These are phyloP conservation scores for Silurus asotus DNA, from an alignment of 2,113 vertebrate species.

Conservation along the genomic window DNA sequence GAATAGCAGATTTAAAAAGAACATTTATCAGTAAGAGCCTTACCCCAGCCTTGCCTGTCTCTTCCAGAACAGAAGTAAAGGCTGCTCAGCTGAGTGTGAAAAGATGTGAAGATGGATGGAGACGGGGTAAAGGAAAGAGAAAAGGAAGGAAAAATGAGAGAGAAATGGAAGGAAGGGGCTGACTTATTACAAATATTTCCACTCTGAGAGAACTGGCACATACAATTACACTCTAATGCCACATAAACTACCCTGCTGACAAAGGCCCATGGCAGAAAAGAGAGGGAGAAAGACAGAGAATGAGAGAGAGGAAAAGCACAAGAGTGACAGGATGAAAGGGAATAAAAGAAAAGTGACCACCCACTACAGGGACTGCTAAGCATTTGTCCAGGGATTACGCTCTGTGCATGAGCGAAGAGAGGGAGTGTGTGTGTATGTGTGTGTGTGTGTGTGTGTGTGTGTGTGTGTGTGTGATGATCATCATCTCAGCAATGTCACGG, in stretches of 20 bases:
- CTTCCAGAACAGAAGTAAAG: constrained; percentile 3
- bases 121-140: constrained; percentile 10
- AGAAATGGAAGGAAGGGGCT: neutral
- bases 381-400: constrained; percentile 39
- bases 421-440: neutral
- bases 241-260: constrained; percentile 53
- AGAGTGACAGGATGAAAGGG: neutral
- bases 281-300: neutral
- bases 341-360: neutral
- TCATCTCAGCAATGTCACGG: constrained; percentile 29
- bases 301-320: neutral
- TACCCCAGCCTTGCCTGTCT: constrained; percentile 32
- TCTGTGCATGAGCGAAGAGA: neutral
- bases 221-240: constrained; percentile 41
- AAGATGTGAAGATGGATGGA: constrained; percentile 23
- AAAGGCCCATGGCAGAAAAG: constrained; percentile 41
- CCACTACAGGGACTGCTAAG: neutral
- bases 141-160: neutral
- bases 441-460: neutral
- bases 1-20: neutral
- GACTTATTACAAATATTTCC: constrained; percentile 45
- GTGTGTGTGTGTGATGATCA: neutral
- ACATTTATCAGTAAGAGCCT: neutral
- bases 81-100: constrained; percentile 19
- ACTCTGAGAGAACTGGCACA: constrained; percentile 46